These are phyloP conservation scores for Julus scandinavius DNA, from an alignment of 2,888 invertebrate species.

Conservation along the genomic window DNA sequence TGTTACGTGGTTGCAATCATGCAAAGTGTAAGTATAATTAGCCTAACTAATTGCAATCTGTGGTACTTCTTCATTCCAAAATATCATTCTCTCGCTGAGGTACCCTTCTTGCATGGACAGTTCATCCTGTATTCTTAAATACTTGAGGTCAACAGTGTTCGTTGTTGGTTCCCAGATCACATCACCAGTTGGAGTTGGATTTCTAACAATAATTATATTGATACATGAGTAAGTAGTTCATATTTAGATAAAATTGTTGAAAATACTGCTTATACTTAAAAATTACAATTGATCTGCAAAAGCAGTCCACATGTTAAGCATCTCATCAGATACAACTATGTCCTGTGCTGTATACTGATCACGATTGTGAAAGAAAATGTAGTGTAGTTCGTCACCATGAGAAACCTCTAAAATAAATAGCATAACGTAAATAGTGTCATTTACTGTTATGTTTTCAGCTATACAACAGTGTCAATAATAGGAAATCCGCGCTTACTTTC, in stretches of 20 bases:
- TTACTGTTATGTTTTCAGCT: no score
- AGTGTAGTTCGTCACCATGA: slow-evolving; percentile 48
- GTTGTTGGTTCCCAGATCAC: slow-evolving; percentile 47
- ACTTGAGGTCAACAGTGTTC: neutral
- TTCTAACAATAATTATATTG: neutral
- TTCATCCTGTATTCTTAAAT: slow-evolving; percentile 2
- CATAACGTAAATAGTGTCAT: neutral
- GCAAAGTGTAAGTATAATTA: neutral
- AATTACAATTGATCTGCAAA: slow-evolving; percentile 50
- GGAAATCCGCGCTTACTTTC: no score
- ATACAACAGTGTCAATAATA: no score
- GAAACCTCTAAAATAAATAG: slow-evolving; percentile 13
- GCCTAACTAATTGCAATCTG: slow-evolving; percentile 19
- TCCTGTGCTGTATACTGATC: neutral
- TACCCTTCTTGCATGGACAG: slow-evolving; percentile 44
- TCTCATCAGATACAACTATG: neutral
- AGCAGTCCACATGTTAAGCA: slow-evolving; percentile 45
- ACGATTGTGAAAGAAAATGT: slow-evolving; percentile 34
- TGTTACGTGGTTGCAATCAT: neutral
- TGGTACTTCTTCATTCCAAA: slow-evolving; percentile 49
- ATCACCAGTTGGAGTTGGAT: slow-evolving; percentile 49
- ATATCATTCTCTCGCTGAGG: slow-evolving; percentile 36
- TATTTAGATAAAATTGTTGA: neutral
- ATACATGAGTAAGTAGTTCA: no score
- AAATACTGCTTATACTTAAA: neutral